Evolutionary conservation across 2,113 vertebrate species (phyloP).

Genomic region (human (Homo sapiens)): GRCh38 chr12:113371001-113371500

Average conservation of each 20-base stretch:
- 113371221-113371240: not conserved
- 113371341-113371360: rapidly evolving
- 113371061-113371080: no score
- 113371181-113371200: rapidly evolving
- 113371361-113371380: rapidly evolving
- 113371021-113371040: no score
- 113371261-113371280: not conserved
- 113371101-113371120: not conserved
- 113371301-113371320: rapidly evolving
- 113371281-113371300: rapidly evolving
- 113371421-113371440: rapidly evolving
- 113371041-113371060: no score
- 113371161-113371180: not conserved
- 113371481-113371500: not conserved
- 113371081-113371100: no score
- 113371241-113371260: not conserved
- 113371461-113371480: no score
- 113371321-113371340: rapidly evolving
- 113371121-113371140: rapidly evolving
- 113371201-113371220: not conserved
- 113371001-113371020: no score
- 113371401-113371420: rapidly evolving
- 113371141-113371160: not conserved
- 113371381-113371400: rapidly evolving
- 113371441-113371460: rapidly evolving